Conservation (phyloP, 2,888 invertebrate species). For the Drosophila recens region DNA sequence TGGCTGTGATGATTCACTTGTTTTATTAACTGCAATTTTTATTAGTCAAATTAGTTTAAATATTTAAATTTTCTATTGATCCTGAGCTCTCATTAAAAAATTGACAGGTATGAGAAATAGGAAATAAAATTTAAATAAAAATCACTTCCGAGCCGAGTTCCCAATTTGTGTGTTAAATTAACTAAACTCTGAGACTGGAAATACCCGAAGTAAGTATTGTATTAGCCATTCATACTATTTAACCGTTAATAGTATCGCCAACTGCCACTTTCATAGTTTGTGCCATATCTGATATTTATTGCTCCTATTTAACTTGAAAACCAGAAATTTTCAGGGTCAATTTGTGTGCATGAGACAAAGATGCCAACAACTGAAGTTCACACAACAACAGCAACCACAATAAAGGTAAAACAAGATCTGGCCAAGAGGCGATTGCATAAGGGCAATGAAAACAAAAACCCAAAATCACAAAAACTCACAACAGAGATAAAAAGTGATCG, state of each 20-base stretch:
- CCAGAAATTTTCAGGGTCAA: conserved; percentile 83
- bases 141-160: conserved; percentile 2
- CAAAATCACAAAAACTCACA: conserved; percentile 12
- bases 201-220: conserved; percentile 14
- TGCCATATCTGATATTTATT: conserved; percentile 41
- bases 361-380: conserved; percentile 45
- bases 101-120: neutral
- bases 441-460: conserved; percentile 44
- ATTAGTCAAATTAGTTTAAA: neutral
- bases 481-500: conserved; percentile 67
- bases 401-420: conserved; percentile 55
- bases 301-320: conserved; percentile 67
- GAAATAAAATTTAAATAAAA: neutral
- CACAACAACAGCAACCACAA: conserved; percentile 30
- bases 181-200: conserved; percentile 7
- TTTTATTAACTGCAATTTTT: conserved; percentile 16
- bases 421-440: conserved; percentile 73
- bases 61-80: neutral
- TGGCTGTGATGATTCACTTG: conserved; percentile 61
- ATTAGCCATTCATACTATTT: conserved; percentile 25
- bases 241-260: conserved; percentile 27
- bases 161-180: conserved; percentile 6
- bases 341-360: conserved; percentile 56
- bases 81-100: neutral
- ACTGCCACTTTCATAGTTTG: conserved; percentile 20